phyloP scores from a whole-genome alignment of 2,888 invertebrate species.

The Silvanus unidentatus region DNA sequence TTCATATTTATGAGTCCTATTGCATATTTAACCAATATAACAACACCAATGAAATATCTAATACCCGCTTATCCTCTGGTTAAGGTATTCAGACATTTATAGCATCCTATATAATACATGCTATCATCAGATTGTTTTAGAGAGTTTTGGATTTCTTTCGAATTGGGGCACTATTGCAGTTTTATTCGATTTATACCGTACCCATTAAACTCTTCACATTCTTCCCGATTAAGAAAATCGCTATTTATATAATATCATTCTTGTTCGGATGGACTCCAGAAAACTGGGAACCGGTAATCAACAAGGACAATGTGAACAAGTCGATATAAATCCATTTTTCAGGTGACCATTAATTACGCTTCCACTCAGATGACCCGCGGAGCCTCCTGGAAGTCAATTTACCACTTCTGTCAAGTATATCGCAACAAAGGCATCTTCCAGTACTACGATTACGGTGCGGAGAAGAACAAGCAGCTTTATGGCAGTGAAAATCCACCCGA shows the following conservation, averaged over 20 bases:
- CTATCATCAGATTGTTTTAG: background rate
- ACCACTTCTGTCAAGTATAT: conserved; percentile 14
- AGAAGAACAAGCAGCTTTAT: conserved; percentile 12
- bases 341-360: background rate
- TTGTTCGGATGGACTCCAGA: conserved; percentile 8
- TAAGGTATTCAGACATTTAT: background rate
- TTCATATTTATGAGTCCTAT: conserved; percentile 12
- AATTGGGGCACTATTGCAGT: background rate
- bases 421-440: conserved; percentile 7
- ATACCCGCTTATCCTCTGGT: background rate
- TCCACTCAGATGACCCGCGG: conserved; percentile 5
- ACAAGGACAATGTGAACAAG: no score
- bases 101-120: background rate
- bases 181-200: background rate
- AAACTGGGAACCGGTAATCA: conserved; percentile 9
- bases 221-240: conserved; percentile 1
- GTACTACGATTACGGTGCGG: conserved; percentile 15
- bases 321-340: no score
- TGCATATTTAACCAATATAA: conserved; percentile 7
- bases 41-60: conserved; percentile 1
- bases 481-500: conserved; percentile 7
- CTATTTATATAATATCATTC: background rate
- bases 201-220: background rate
- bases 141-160: background rate
- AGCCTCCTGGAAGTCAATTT: conserved; percentile 11